Evolutionary conservation across 2,797 vertebrate species (phyloP), one percentile per base, ranked within the genome.

Genomic region (Sternarchorhynchus goeldii): DNA sequence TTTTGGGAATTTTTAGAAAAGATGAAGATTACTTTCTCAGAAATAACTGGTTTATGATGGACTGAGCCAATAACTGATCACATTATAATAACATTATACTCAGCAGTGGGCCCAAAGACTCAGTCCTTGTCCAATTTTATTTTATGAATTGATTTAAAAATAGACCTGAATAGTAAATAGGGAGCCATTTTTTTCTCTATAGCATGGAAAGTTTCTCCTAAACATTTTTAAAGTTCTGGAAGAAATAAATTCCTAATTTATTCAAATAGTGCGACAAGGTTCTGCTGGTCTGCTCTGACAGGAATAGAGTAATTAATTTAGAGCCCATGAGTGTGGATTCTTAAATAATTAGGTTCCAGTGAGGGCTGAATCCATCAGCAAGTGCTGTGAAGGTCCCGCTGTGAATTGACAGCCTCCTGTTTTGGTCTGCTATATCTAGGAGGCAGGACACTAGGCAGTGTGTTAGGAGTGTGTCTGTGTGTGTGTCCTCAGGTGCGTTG

Each of bases 291-390:
- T 45, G 55, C n/a, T 14, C 21, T 55, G 75, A 84, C 71, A 68
- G 73, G 69, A 41, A 58, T 57, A 39, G 21, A 79, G 76, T 79
- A 76, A 82, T 82, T 81, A 65, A 82, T 86, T 82, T 82, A 74
- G 71, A 86, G 81, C 56, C 74, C 34, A 65, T 67, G 73, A 77
- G 58, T 82, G 70, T 79, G 73, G 76, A 63, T 55, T 69, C 75
- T 73, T 20, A 66, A 79, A 82, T 86, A 82, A 86, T 84, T 75
- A 84, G 81, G 64, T 73, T 77, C 62, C 62, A 36, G 32, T 57
- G 81, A 84, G 85, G 63, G 71, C 34, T 64, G 53, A 80, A 80
- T 80, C 73, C 75, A 75, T 70, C 59, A 72, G 71, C 34, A 31
- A 36, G 75, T 36, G 65, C 58, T 41, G 73, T 69, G 55, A 73